Conservation (phyloP, 2,888 invertebrate genomes). For the Pasiphila rectangulata region DNA sequence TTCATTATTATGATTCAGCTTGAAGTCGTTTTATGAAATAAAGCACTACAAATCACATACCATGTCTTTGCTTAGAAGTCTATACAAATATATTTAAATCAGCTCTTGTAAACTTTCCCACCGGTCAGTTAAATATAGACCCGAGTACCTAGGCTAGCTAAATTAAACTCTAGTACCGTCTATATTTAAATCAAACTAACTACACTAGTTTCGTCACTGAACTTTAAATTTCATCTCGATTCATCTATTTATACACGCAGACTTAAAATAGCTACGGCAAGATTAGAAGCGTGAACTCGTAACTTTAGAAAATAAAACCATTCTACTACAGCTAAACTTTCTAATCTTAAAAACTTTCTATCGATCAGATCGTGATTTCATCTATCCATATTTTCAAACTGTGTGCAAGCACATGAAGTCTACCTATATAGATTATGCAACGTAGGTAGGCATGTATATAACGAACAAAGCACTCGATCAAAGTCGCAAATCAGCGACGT, state of each 20-base stretch:
- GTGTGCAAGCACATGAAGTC: background rate
- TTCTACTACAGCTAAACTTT: background rate
- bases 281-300: constrained; percentile 1
- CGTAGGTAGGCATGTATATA: background rate
- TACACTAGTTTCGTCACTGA: constrained; percentile 5
- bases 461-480: constrained; percentile 18
- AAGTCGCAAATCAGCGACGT: constrained; percentile 20
- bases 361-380: no score
- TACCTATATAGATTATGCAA: background rate
- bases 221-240: background rate
- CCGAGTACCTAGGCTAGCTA: constrained; percentile 22
- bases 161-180: constrained; percentile 12
- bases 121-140: constrained; percentile 16
- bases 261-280: background rate
- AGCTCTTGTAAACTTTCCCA: constrained; percentile 19
- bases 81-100: constrained; percentile 4
- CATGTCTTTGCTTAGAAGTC: background rate
- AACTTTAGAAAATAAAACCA: background rate
- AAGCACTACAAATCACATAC: background rate
- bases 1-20: no score
- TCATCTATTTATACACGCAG: background rate
- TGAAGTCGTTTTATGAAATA: background rate
- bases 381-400: no score
- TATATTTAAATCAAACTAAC: constrained; percentile 17
- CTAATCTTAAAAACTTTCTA: background rate